Evolutionary conservation across 1,140 invertebrate genomes (phyloP).

Genomic region (Homarus americanus): DNA sequence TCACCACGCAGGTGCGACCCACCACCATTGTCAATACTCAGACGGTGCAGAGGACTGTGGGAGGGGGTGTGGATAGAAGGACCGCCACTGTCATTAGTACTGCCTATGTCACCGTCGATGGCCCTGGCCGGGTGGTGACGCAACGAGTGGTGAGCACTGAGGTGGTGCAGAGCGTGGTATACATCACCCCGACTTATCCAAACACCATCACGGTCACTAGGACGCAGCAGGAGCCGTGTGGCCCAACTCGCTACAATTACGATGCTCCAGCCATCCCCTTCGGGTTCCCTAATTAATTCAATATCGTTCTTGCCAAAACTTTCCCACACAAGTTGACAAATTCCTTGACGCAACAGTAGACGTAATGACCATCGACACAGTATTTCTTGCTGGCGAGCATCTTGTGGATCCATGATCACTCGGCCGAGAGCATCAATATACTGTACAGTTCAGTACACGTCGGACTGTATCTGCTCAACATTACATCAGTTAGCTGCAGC

Average conservation of each 20-base stretch:
- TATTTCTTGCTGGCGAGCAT: too few species aligned
- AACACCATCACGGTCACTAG: constrained; percentile 44
- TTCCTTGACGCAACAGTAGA: too few species aligned
- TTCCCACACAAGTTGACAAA: too few species aligned
- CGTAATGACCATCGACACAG: too few species aligned
- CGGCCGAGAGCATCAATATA: too few species aligned
- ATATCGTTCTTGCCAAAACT: too few species aligned
- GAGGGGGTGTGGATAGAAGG: background rate
- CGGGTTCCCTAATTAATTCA: background rate
- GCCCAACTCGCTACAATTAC: constrained; percentile 43
- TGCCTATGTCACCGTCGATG: background rate
- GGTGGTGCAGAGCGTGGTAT: background rate
- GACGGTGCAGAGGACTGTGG: constrained; percentile 2
- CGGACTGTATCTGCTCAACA: too few species aligned
- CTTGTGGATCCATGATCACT: too few species aligned
- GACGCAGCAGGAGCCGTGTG: constrained; percentile 28
- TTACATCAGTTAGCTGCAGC: too few species aligned
- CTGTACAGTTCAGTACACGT: too few species aligned
- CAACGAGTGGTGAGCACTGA: background rate
- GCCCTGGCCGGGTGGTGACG: constrained; percentile 38
- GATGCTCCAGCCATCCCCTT: constrained; percentile 41
- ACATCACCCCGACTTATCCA: background rate
- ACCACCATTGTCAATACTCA: constrained; percentile 24
- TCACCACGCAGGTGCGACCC: constrained; percentile 33
- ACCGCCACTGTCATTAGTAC: constrained; percentile 20